Evolutionary conservation across 2,888 invertebrate species (phyloP), one percentile per base, ranked within the genome.

Genomic region (Alentia gelatinosa): DNA sequence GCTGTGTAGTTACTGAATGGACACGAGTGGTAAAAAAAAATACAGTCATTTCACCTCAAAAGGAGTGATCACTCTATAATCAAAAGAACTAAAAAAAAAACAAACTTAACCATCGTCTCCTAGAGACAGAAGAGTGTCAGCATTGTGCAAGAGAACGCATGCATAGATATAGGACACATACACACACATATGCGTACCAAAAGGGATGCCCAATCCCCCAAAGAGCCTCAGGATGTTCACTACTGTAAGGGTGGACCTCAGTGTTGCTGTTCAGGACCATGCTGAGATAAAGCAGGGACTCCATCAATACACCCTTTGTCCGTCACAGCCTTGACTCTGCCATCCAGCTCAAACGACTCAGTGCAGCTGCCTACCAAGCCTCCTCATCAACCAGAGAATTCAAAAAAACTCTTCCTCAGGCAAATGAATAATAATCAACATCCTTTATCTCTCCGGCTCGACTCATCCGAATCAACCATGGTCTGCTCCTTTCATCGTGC

Each of bases 281-380:
- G n/a, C n/a, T n/a, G n/a, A n/a, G n/a, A n/a, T n/a, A n/a, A n/a
- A n/a, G n/a, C n/a, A n/a, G n/a, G n/a, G n/a, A n/a, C n/a, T n/a
- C n/a, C n/a, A n/a, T n/a, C n/a, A n/a, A n/a, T n/a, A n/a, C n/a
- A n/a, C n/a, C 47, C 47, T 47, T 47, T 47, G 19, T n/a, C 56
- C 56, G 12, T 56, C 3, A 68, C 33, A 1, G 68, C 68, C 68
- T 68, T 68, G 68, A 68, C 26, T 30, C 37, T 79, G 39, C 79
- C 79, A 79, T 79, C 79, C 79, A 79, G 79, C 39, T 79, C 79
- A 79, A 79, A 74, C 30, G 26, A 35, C 35, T 12, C 39, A 39
- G 9, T 39, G 79, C 79, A 35, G 37, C 37, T 4, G 39, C 79
- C 79, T 79, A 37, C 37, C 12, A 7, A 35, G 56, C 56, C 19